Base-by-base conservation (phyloP, 2,888 invertebrate species). In the Cheilosia vulpina region DNA sequence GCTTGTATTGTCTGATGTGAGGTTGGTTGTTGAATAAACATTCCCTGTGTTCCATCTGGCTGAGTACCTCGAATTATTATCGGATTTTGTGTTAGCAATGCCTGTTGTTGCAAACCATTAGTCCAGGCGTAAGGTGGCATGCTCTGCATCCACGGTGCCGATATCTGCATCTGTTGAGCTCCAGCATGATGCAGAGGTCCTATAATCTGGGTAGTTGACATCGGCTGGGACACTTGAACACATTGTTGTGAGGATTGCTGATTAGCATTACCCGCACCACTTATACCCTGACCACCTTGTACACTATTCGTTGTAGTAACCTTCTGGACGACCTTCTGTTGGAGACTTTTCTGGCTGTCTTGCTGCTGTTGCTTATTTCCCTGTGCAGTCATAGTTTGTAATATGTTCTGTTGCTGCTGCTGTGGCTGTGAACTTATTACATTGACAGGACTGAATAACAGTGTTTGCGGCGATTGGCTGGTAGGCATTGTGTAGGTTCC, bases 1-100 rank as follows among this genome's bases (percentile, higher is more conserved):
- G 95, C 92, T 89, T 95, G 95, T 73, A 95, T 93, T 0, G 94
- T 89, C 88, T 91, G 92, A 80, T 91, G 93, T 2, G 91, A 84
- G 88, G 95, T 91, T 11, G 93, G 89, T 91, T 95, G 95, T 15
- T 97, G 96, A 88, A 97, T 97, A 90, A 96, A 97, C 96, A 98
- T 96, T 41, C 95, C 94, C 13, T 93, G 93, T 0, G 94, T 93
- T 7, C 94, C 94, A 90, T 97, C 97, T 1, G 95, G 95, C 90
- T 96, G 97, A 0, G 96, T 94, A 21, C 96, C 96, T 50, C 97
- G 93, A 53, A 91, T 90, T 87, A 97, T 97, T 89, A 97, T 97
- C 7, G 96, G 96, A 93, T 96, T 97, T 17, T 95, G 96, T 0
- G 96, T 94, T 1, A 96, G 93, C 5, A 96, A 92, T 0, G 96